These are phyloP conservation scores for Penaeus vannamei DNA, from an alignment of 1,140 invertebrate genomes.

Conservation along the genomic window DNA sequence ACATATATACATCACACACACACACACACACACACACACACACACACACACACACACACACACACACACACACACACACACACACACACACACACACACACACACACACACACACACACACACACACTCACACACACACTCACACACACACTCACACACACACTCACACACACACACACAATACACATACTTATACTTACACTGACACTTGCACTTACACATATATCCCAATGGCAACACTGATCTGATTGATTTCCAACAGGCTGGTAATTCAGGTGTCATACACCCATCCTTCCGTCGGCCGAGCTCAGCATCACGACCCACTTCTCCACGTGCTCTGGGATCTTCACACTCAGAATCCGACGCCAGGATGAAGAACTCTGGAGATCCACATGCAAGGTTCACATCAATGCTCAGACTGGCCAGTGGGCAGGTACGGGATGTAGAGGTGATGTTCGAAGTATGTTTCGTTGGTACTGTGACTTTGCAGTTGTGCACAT, in stretches of 20 bases:
- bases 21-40: too few species aligned
- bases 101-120: too few species aligned
- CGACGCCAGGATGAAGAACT: not conserved
- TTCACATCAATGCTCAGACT: slow-evolving; percentile 54
- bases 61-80: too few species aligned
- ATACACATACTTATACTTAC: too few species aligned
- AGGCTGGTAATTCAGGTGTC: not conserved
- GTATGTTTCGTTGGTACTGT: not conserved
- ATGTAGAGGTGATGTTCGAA: not conserved
- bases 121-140: too few species aligned
- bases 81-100: too few species aligned
- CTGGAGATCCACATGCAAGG: slow-evolving; percentile 43
- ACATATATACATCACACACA: not conserved
- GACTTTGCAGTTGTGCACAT: not conserved
- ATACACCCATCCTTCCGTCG: not conserved
- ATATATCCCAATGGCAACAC: not conserved
- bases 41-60: too few species aligned
- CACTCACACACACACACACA: too few species aligned
- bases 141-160: too few species aligned
- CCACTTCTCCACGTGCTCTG: not conserved
- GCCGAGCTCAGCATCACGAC: not conserved
- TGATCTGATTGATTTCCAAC: too few species aligned
- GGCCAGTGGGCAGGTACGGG: slow-evolving; percentile 53
- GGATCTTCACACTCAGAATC: not conserved
- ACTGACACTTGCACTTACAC: too few species aligned